Evolutionary conservation across 2,888 invertebrate species (phyloP).

Genomic region (Cephus runcator): DNA sequence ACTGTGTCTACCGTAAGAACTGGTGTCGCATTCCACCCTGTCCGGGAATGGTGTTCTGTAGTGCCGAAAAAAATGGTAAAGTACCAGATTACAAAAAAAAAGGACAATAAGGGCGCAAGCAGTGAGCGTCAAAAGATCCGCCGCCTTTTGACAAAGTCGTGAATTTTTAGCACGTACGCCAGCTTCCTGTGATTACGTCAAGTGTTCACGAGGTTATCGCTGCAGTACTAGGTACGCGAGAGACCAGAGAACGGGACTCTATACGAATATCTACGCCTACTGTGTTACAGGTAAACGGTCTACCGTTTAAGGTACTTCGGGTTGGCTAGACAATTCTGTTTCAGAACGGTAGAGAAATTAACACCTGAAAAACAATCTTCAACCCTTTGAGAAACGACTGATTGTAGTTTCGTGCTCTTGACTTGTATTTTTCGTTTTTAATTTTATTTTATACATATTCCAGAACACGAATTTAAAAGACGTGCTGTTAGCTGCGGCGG

Average conservation of each 20-base stretch:
- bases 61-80: background rate
- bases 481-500: background rate
- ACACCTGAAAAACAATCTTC: background rate
- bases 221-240: background rate
- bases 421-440: background rate
- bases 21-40: background rate
- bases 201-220: background rate
- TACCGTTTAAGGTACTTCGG: background rate
- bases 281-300: background rate
- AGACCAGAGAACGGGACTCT: background rate
- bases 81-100: background rate
- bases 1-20: background rate
- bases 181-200: background rate
- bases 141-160: background rate
- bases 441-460: background rate
- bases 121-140: background rate
- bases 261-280: background rate
- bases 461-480: background rate
- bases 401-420: background rate
- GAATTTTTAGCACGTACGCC: background rate
- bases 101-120: background rate
- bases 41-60: background rate
- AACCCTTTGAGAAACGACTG: background rate
- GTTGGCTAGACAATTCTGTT: background rate
- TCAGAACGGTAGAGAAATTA: background rate